phyloP scores from a whole-genome alignment of 2,113 vertebrate genomes.

The Recurvirostra avosetta region DNA sequence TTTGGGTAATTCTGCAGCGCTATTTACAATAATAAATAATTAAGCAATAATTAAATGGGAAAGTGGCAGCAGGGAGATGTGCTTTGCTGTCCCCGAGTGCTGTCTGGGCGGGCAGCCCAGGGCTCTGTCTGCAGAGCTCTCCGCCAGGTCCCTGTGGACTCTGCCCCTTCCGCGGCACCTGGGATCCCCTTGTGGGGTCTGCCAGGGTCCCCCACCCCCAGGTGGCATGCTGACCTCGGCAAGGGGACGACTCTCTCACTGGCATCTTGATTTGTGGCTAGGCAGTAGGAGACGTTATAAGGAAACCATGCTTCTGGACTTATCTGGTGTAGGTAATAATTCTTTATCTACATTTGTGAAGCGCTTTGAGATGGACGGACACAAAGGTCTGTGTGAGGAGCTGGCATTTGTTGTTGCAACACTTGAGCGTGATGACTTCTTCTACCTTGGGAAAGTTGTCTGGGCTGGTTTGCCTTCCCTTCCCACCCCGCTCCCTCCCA shows the following conservation, averaged over 20 bases:
- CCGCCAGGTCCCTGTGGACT: neutral
- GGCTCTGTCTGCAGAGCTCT: neutral
- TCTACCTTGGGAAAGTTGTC: neutral
- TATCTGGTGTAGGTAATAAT: neutral
- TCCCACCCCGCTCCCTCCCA: neutral
- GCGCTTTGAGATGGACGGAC: neutral
- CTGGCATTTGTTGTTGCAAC: neutral
- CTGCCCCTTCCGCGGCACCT: neutral
- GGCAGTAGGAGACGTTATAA: neutral
- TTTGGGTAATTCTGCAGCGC: neutral
- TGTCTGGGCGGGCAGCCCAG: rapidly evolving
- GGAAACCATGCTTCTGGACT: neutral
- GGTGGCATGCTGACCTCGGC: neutral
- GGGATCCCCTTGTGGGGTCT: neutral
- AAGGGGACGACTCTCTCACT: neutral
- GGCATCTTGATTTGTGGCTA: neutral
- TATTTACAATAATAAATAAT: neutral
- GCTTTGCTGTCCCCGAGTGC: neutral
- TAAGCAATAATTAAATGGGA: neutral
- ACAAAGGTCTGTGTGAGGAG: neutral
- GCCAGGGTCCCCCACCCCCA: neutral
- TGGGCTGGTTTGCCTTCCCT: neutral
- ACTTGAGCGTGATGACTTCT: neutral
- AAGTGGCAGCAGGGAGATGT: neutral
- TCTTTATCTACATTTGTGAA: neutral